Evolutionary conservation across 2,113 vertebrate species (phyloP), one percentile per base, ranked within the genome.

Genomic region (Phyllostomus discolor): DNA sequence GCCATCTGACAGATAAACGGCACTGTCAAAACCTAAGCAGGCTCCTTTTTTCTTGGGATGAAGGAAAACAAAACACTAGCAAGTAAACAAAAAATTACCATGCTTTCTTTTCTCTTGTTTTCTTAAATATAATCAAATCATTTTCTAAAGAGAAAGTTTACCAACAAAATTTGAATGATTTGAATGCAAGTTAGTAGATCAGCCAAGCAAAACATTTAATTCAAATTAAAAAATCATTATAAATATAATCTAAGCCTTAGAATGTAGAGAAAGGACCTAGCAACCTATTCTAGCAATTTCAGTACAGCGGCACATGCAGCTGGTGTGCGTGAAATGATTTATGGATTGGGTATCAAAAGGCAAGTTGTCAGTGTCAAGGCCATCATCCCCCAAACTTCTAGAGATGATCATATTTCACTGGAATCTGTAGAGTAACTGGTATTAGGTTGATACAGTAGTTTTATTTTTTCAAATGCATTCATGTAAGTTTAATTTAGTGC

Each of bases 101-200:
- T 16, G 69, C 78, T 88, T 85, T 92, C 88, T 90, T 80, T 79
- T 38, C 52, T n/a, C 41, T 69, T 52, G 1, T 92, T 90, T 92
- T 84, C 59, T 93, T 86, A 26, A 91, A 54, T 95, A 97, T 95
- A 95, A 93, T 86, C n/a, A 95, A 94, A n/a, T 14, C 15, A 79
- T 41, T 95, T 89, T 95, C 81, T 89, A 41, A 93, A 78, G 48
- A 81, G 43, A 43, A 88, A 89, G 82, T 75, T 72, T 86, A 33
- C 19, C 50, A 78, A 70, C 33, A 80, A 88, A 89, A 69, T 31
- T 91, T 80, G 16, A 62, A 78, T 62, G n/a, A 38, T 82, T 90
- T 83, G 16, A 46, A 95, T 87, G 3, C 38, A 78, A 95, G 28
- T 83, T 95, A 94, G 66, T 54, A 94, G 41, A 67, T 85, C 31